phyloP scores from a whole-genome alignment of 2,113 vertebrate genomes.

The Ictidomys tridecemlineatus region DNA sequence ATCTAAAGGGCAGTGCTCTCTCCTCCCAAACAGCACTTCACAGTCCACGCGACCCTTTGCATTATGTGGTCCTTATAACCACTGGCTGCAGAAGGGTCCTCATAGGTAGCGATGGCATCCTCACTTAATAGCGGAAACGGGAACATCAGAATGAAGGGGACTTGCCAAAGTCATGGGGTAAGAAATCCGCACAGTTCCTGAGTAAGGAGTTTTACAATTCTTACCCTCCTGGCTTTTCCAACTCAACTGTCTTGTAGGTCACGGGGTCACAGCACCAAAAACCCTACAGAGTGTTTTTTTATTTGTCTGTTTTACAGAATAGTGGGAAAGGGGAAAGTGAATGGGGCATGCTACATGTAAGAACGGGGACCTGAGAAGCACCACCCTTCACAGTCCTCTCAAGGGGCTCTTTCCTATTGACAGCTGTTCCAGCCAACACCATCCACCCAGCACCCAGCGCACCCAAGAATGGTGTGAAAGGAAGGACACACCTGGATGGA shows the following conservation, averaged over 20 bases:
- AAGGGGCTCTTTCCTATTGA: neutral
- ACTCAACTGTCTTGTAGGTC: neutral
- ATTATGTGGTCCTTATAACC: neutral
- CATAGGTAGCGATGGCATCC: neutral
- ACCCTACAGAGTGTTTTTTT: neutral
- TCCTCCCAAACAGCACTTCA: neutral
- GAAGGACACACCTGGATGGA: conserved; percentile 27
- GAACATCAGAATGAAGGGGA: neutral
- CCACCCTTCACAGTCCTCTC: neutral
- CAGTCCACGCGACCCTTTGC: neutral
- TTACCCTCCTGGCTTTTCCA: neutral
- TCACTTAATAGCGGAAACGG: neutral
- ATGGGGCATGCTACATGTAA: neutral
- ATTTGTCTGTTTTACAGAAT: neutral
- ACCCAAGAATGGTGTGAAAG: conserved; percentile 19
- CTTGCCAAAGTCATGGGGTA: neutral
- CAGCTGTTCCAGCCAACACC: neutral
- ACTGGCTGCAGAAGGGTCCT: neutral
- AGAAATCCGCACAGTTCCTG: neutral
- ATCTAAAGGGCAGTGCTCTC: neutral
- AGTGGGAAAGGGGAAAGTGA: neutral
- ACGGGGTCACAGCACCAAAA: neutral
- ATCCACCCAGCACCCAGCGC: neutral
- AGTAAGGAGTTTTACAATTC: neutral
- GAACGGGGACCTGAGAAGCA: neutral